Conservation (phyloP, 2,888 invertebrate genomes). For the Tiliacea citrago region DNA sequence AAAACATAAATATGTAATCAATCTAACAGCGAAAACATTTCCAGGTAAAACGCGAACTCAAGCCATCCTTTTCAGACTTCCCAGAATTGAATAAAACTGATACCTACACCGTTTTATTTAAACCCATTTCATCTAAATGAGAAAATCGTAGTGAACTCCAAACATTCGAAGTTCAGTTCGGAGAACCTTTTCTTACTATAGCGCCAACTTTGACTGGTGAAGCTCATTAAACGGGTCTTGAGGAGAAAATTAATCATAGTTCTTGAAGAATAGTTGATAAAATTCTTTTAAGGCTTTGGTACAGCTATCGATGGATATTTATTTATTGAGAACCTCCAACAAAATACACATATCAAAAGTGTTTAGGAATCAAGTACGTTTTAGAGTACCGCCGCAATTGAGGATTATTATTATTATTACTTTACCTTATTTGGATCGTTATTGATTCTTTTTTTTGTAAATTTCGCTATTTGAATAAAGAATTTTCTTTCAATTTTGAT, state of each 20-base stretch:
- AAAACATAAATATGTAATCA: neutral
- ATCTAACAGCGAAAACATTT: neutral
- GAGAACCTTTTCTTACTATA: slow-evolving; percentile 36
- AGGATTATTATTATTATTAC: no score
- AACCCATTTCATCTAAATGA: slow-evolving; percentile 41
- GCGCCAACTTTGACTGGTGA: slow-evolving; percentile 43
- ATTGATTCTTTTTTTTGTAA: no score
- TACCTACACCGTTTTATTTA: slow-evolving; percentile 37
- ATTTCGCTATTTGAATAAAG: no score
- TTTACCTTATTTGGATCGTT: no score
- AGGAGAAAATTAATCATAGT: slow-evolving; percentile 56
- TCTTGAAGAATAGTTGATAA: slow-evolving; percentile 40
- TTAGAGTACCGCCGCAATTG: no score
- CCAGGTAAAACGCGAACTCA: neutral
- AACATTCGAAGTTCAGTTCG: slow-evolving; percentile 42
- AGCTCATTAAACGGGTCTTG: slow-evolving; percentile 51
- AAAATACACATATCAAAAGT: no score
- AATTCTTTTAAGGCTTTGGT: slow-evolving; percentile 18
- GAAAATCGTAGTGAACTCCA: slow-evolving; percentile 52
- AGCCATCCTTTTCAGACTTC: slow-evolving; percentile 3
- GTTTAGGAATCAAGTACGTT: no score
- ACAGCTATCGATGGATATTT: slow-evolving; percentile 12
- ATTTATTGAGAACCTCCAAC: neutral
- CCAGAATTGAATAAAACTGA: slow-evolving; percentile 33
- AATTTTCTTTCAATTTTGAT: no score